These are phyloP conservation scores for Drosophila nr. perissopoda DNA, from an alignment of 2,888 invertebrate genomes.

Conservation along the genomic window DNA sequence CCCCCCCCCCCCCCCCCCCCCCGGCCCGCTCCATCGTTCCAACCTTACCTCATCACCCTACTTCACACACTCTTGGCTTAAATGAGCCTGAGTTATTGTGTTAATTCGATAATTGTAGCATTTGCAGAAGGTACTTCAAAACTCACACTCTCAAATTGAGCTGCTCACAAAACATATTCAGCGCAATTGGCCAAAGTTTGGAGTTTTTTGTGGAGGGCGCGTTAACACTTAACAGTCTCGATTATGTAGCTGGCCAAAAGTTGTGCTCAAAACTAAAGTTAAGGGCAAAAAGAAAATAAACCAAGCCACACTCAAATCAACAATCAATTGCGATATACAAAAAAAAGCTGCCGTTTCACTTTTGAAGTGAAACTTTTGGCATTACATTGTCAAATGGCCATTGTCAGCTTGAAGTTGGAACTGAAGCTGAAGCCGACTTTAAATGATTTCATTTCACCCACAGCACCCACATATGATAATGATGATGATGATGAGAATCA, in stretches of 20 bases:
- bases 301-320: not conserved
- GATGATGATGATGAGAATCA: not conserved
- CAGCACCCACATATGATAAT: slow-evolving; percentile 62
- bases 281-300: not conserved
- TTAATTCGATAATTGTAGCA: slow-evolving; percentile 57
- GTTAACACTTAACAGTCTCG: not conserved
- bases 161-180: slow-evolving; percentile 28
- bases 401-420: slow-evolving; percentile 32
- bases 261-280: not conserved
- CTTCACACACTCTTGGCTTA: slow-evolving; percentile 15
- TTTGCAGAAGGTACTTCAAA: slow-evolving; percentile 48
- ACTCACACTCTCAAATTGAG: slow-evolving; percentile 7
- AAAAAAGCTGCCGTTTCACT: slow-evolving; percentile 45
- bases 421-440: slow-evolving; percentile 3
- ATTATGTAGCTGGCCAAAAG: not conserved
- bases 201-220: not conserved
- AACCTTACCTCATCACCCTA: slow-evolving; percentile 10
- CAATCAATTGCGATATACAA: slow-evolving; percentile 7
- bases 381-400: slow-evolving; percentile 64
- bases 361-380: slow-evolving; percentile 66
- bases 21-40: fast-evolving
- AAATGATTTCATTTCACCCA: slow-evolving; percentile 74
- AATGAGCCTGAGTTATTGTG: slow-evolving; percentile 27
- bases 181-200: not conserved
- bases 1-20: not conserved